phyloP scores from a whole-genome alignment of 2,888 invertebrate genomes.

The Didymodactylos carnosus region DNA sequence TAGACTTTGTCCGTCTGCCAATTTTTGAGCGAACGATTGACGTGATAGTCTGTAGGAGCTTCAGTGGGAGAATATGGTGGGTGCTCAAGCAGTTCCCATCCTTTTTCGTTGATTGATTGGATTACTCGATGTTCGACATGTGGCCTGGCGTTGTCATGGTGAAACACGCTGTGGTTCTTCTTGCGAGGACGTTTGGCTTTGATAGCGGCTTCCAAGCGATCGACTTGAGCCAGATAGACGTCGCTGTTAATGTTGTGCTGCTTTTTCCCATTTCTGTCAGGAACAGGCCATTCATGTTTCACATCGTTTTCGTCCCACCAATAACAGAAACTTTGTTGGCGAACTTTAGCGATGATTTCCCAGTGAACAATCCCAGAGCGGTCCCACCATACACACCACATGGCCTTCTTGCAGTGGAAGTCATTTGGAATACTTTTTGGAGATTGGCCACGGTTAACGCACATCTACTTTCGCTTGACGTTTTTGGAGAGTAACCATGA shows the following conservation, averaged over 20 bases:
- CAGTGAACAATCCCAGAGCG: neutral
- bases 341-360: neutral
- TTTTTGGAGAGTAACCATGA: neutral
- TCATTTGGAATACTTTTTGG: neutral
- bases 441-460: neutral
- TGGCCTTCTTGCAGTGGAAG: neutral
- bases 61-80: neutral
- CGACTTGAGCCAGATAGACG: neutral
- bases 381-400: neutral
- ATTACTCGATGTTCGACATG: neutral
- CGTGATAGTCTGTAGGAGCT: neutral
- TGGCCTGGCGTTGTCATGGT: neutral
- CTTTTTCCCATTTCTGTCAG: neutral
- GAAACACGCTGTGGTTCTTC: neutral
- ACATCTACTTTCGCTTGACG: neutral
- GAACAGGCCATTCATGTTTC: neutral
- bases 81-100: neutral
- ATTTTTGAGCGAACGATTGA: constrained; percentile 16
- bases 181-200: neutral
- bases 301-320: neutral
- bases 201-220: neutral
- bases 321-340: neutral
- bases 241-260: neutral
- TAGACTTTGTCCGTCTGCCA: constrained; percentile 15
- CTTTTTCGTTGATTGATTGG: neutral